Conservation (phyloP, 23 tunicate species). For the Halocynthia aurantium region DNA sequence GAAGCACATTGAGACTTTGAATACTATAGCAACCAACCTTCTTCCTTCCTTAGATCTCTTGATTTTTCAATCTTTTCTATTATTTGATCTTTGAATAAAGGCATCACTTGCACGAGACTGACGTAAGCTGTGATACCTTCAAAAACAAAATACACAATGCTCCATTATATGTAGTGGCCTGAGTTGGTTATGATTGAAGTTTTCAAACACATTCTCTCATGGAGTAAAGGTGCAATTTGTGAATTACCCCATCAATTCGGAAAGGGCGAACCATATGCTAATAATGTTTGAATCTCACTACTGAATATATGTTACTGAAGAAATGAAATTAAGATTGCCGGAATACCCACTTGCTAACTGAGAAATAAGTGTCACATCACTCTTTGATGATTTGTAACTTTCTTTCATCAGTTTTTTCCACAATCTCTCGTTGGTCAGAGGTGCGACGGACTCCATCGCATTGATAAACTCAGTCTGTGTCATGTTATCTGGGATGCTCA, state of each 20-base stretch:
- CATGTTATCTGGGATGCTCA: conserved; percentile 53
- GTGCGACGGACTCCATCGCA: conserved; percentile 63
- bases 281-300: too few relatives aligned
- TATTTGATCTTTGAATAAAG: conserved; percentile 52
- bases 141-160: background rate
- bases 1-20: too few relatives aligned
- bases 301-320: too few relatives aligned
- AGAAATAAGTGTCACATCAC: conserved; percentile 2
- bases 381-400: conserved; percentile 5
- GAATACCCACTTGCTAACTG: conserved; percentile 11
- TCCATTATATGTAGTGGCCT: too few relatives aligned
- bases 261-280: too few relatives aligned
- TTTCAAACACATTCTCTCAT: too few relatives aligned
- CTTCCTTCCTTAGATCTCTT: conserved; percentile 22
- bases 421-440: conserved; percentile 59
- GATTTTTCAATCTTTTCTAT: conserved; percentile 27
- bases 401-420: conserved; percentile 39
- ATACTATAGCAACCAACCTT: conserved; percentile 12
- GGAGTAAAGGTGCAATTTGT: too few relatives aligned
- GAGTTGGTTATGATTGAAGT: too few relatives aligned
- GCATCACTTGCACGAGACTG: conserved; percentile 53
- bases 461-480: conserved; percentile 43
- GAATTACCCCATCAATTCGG: too few relatives aligned
- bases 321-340: too few relatives aligned
- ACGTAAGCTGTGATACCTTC: conserved; percentile 62